A percentile compares a stretch with the other conserved stretches of the same genome.
These are phyloP conservation scores for Lophura nycthemera DNA, from an alignment of 2,113 vertebrate genomes.

Conservation along the genomic window DNA sequence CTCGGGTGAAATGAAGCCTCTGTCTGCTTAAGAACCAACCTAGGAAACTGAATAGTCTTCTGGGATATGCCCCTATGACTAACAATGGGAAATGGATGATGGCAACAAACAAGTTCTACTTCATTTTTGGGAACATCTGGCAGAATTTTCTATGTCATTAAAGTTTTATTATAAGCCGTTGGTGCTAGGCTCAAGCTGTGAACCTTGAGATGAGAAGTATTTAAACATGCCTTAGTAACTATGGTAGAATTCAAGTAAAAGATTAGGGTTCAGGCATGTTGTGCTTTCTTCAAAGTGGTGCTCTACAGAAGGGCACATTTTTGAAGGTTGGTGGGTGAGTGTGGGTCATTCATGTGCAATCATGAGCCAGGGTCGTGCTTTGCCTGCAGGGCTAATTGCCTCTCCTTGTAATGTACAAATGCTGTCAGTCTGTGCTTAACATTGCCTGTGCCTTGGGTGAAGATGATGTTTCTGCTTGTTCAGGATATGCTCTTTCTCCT, in stretches of 20 bases:
- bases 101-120: neutral
- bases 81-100: neutral
- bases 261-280: neutral
- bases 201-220: neutral
- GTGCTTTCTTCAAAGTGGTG: neutral
- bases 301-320: neutral
- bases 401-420: neutral
- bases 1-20: neutral
- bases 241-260: neutral
- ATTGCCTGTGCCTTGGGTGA: neutral
- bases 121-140: neutral
- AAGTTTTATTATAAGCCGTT: neutral
- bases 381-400: neutral
- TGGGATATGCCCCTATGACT: neutral
- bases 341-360: fast-evolving
- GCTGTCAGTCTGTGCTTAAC: neutral
- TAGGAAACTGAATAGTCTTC: neutral
- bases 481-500: neutral
- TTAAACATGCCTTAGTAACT: neutral
- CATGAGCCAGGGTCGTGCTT: neutral
- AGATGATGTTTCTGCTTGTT: neutral
- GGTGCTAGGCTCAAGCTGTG: neutral
- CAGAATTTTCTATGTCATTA: neutral
- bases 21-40: neutral
- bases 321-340: neutral